These are phyloP conservation scores for Chelon auratus DNA, from an alignment of 2,797 vertebrate genomes.

Conservation along the genomic window DNA sequence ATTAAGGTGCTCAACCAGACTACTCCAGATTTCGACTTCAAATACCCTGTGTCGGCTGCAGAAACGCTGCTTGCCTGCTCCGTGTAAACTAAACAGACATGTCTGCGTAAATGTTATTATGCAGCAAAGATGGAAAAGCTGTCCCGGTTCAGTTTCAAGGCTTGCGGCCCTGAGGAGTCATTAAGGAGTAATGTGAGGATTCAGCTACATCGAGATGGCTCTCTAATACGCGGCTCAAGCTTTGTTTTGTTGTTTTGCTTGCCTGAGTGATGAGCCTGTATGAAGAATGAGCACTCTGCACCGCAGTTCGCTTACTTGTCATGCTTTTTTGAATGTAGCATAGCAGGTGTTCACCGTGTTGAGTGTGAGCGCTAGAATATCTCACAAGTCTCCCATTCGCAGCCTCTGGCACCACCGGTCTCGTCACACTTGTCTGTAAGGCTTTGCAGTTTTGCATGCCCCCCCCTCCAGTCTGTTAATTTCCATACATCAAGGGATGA, in stretches of 20 bases:
- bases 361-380: conserved; percentile 25
- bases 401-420: conserved; percentile 49
- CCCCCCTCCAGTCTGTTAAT: conserved; percentile 50
- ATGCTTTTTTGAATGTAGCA: conserved; percentile 32
- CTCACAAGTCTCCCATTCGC: conserved; percentile 28
- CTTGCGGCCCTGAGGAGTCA: conserved; percentile 35
- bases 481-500: conserved; percentile 67
- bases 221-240: conserved; percentile 15
- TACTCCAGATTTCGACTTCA: conserved; percentile 41
- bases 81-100: conserved; percentile 32
- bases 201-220: conserved; percentile 27
- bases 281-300: conserved; percentile 23
- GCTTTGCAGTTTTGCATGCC: conserved; percentile 39
- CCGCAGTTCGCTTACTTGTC: conserved; percentile 40
- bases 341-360: conserved; percentile 17
- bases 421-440: conserved; percentile 56
- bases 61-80: conserved; percentile 9
- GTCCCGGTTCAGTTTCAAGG: conserved; percentile 25
- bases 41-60: conserved; percentile 25
- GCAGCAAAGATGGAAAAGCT: conserved; percentile 19
- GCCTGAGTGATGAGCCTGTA: conserved; percentile 38
- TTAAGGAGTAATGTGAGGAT: conserved; percentile 48
- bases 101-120: conserved; percentile 40
- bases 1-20: conserved; percentile 31
- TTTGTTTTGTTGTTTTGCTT: conserved; percentile 39